Evolutionary conservation across 2,113 vertebrate genomes (phyloP), one percentile per base, ranked within the genome.

Genomic region (Rhineura floridana): DNA sequence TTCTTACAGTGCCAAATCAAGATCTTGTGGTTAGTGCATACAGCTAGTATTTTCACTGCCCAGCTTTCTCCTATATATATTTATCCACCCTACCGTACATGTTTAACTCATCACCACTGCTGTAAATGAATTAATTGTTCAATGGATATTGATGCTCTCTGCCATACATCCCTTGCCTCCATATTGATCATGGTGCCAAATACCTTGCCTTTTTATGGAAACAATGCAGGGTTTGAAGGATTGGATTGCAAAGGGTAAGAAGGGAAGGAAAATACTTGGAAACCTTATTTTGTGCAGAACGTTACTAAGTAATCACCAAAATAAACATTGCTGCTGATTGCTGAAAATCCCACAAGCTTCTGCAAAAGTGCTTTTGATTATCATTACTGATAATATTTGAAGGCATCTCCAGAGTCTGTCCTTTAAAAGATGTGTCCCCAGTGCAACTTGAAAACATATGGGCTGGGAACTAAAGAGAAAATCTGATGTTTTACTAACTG

Each of bases 371-470:
- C 86, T 91, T 94, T 94, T 93, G 93, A 95, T 94, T 93, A 94
- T 93, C 92, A 93, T 85, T 94, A 92, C 93, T 94, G 91, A 95
- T 95, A 93, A 91, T 92, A 94, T 91, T 93, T 94, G 91, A 92
- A 93, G 89, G 84, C 89, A 91, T 93, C 95, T 95, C 93, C 91
- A 83, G 92, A 96, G 94, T 87, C 91, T 87, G 86, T 92, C 89
- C 89, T 94, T 94, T 85, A 96, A 94, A 94, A 94, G 94, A 94
- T 93, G 80, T 92, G 92, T 95, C 92, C 93, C 91, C 75, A 76
- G 91, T 84, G 93, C 90, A 89, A 88, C 94, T 94, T 92, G 77
- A 95, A 95, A 95, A 93, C 94, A 96, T 93, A 95, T 94, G 94
- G 91, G 87, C 85, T 93, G 91, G 94, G 93, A 96, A 92, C 93